These are phyloP conservation scores for Montipora cactus DNA, from an alignment of 64 coral and sea anemone species.

Conservation along the genomic window DNA sequence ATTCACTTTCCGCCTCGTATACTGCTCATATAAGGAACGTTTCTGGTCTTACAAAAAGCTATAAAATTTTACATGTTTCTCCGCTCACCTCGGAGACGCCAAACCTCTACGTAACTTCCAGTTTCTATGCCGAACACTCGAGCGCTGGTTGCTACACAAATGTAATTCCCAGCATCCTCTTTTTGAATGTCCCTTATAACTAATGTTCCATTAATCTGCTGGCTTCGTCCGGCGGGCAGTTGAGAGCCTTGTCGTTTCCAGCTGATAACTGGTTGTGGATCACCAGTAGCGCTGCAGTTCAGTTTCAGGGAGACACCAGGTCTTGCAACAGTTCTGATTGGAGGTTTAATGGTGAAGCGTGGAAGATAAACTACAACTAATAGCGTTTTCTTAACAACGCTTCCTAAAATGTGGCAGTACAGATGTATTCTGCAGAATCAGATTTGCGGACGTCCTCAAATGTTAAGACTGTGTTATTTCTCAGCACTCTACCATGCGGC, in stretches of 20 bases:
- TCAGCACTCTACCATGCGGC: slow-evolving; percentile 23
- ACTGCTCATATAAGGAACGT: too few relatives aligned
- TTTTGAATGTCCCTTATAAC: background rate
- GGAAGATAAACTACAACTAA: slow-evolving; percentile 15
- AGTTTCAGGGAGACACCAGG: background rate
- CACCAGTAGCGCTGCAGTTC: slow-evolving; percentile 64
- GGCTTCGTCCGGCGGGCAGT: slow-evolving; percentile 26
- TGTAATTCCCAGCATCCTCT: slow-evolving; percentile 42
- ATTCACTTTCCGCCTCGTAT: too few relatives aligned
- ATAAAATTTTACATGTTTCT: too few relatives aligned
- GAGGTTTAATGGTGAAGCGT: background rate
- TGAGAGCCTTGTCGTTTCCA: slow-evolving; percentile 17
- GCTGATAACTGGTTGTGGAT: slow-evolving; percentile 58
- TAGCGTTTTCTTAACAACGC: background rate
- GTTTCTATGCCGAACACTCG: too few relatives aligned
- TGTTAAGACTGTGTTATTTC: background rate
- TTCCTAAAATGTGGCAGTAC: slow-evolving; percentile 31
- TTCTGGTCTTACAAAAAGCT: too few relatives aligned
- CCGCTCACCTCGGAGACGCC: too few relatives aligned
- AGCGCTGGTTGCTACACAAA: slow-evolving; percentile 50
- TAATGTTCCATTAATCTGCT: background rate
- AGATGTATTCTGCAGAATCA: slow-evolving; percentile 39
- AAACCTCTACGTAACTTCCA: too few relatives aligned
- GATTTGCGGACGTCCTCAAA: slow-evolving; percentile 7
- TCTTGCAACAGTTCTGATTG: background rate